A percentile compares a stretch with the other conserved stretches of the same genome.
Evolutionary conservation across 2,797 vertebrate species (phyloP).

Genomic region (Hydrophis major): DNA sequence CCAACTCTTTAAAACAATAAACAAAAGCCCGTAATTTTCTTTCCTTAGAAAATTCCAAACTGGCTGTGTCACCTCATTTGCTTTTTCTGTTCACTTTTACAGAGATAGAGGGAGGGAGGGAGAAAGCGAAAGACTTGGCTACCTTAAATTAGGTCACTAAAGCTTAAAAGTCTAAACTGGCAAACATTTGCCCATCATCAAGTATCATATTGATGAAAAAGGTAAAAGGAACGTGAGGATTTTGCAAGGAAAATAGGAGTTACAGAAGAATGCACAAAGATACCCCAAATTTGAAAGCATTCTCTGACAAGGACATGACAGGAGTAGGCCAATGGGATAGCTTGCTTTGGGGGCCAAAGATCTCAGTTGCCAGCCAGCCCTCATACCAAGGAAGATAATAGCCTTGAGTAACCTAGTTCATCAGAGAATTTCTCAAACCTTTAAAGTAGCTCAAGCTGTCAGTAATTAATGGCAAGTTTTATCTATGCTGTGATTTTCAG

Average conservation of each 20-base stretch:
- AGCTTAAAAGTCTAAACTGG: constrained; percentile 50
- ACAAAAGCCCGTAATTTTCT: constrained; percentile 39
- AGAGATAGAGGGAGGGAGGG: not conserved
- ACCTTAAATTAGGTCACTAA: constrained; percentile 69
- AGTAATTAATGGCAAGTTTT: not conserved
- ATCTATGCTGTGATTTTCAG: not conserved
- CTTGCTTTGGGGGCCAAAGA: not conserved
- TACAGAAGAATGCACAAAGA: not conserved
- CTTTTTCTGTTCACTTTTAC: constrained; percentile 59
- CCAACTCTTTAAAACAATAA: not conserved
- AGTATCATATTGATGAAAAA: not conserved
- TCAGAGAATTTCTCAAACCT: not conserved
- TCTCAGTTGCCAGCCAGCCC: not conserved
- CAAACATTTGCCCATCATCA: not conserved
- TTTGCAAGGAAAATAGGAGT: not conserved
- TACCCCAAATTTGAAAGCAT: not conserved
- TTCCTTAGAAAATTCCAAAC: constrained; percentile 56
- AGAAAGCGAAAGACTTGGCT: constrained; percentile 42
- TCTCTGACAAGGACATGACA: not conserved
- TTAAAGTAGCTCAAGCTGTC: not conserved
- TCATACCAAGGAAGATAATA: not conserved
- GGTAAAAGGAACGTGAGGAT: not conserved
- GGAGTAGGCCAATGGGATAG: not conserved
- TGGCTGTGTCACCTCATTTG: constrained; percentile 55
- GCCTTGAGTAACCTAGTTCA: not conserved